These are phyloP conservation scores for Netelia fuscicornis DNA, from an alignment of 2,888 invertebrate genomes.

Conservation along the genomic window DNA sequence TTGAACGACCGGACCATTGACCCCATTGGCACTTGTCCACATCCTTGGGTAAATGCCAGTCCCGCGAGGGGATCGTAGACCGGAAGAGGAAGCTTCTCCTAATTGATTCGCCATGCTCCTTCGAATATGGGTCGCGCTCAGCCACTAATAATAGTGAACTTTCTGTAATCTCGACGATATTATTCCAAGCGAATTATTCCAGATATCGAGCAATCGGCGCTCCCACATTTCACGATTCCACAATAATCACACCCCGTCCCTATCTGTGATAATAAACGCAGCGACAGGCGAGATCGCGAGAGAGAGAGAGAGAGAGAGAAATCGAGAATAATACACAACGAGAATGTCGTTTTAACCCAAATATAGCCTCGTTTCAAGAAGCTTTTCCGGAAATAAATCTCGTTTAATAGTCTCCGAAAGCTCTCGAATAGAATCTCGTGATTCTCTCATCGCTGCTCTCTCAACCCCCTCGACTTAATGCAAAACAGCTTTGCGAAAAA, in stretches of 20 bases:
- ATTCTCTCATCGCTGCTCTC: background rate
- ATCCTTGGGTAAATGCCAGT: conserved; percentile 51
- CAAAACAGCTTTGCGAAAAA: background rate
- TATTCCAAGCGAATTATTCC: background rate
- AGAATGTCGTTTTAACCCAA: background rate
- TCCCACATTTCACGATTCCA: background rate
- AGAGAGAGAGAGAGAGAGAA: background rate
- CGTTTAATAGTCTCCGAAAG: background rate
- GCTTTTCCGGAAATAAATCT: conserved; percentile 10
- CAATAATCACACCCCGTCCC: background rate
- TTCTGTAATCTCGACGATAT: background rate
- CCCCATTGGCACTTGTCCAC: conserved; percentile 40
- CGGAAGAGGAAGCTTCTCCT: conserved; percentile 16
- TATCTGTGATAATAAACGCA: background rate
- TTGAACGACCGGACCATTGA: conserved; percentile 53
- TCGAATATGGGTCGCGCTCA: conserved; percentile 25
- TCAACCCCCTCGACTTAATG: too few relatives aligned
- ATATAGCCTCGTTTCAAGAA: background rate
- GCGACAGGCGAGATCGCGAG: background rate
- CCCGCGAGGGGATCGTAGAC: background rate
- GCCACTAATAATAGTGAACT: background rate
- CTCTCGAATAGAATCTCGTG: background rate
- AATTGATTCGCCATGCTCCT: conserved; percentile 24
- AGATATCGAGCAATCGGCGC: background rate
- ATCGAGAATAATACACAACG: background rate